Conservation (phyloP, 2,888 invertebrate genomes). For the Phorcus lineatus region DNA sequence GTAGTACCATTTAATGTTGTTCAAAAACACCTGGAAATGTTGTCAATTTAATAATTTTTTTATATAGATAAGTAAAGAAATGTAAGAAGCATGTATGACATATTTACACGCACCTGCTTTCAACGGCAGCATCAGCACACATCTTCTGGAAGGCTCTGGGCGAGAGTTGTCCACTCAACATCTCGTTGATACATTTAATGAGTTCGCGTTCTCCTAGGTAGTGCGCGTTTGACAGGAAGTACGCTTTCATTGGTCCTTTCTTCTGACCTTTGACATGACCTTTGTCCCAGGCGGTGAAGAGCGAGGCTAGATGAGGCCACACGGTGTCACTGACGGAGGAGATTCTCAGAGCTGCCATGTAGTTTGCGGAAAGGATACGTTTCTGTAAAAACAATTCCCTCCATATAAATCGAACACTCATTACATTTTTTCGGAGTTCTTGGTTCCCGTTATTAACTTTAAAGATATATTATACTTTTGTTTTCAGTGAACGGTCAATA, state of each 20-base stretch:
- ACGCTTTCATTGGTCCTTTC: slow-evolving; percentile 18
- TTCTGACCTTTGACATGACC: slow-evolving; percentile 19
- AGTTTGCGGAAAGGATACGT: slow-evolving; percentile 2
- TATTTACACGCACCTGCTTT: neutral
- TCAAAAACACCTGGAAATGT: too few relatives aligned
- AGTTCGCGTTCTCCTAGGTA: neutral
- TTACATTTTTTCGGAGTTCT: too few relatives aligned
- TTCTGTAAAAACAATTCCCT: neutral
- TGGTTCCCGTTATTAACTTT: too few relatives aligned
- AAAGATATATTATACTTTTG: too few relatives aligned
- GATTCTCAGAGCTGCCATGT: neutral
- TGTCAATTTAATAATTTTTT: too few relatives aligned
- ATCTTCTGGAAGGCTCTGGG: slow-evolving; percentile 4
- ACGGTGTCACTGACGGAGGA: neutral
- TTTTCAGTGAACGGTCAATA: too few relatives aligned
- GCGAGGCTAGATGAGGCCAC: slow-evolving; percentile 1
- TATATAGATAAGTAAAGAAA: too few relatives aligned
- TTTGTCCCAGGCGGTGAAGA: slow-evolving; percentile 17
- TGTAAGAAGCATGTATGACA: too few relatives aligned
- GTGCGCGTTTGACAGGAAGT: slow-evolving; percentile 14
- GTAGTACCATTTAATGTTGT: too few relatives aligned
- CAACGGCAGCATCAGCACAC: neutral
- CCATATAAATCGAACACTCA: too few relatives aligned
- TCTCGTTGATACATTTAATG: neutral
- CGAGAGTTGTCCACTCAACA: neutral